phyloP scores from a whole-genome alignment of 2,797 vertebrate genomes.

The Eulemur albifrons region DNA sequence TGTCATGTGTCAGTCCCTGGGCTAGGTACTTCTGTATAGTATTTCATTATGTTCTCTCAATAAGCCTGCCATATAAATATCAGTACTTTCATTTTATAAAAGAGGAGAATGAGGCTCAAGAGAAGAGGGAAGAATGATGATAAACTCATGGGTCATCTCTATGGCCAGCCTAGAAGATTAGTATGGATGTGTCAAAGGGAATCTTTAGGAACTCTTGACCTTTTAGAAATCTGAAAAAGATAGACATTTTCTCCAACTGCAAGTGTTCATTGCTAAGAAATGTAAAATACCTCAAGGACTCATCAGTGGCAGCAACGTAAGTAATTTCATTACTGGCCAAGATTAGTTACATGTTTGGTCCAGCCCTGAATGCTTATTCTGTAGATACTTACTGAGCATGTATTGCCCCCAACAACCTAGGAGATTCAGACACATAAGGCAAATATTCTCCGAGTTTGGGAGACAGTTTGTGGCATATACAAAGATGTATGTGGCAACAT shows the following conservation, averaged over 20 bases:
- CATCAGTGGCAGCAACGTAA: background rate
- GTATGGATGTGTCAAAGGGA: background rate
- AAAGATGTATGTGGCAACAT: conserved; percentile 12
- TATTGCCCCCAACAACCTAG: background rate
- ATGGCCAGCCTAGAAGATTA: background rate
- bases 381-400: background rate
- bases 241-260: conserved; percentile 16
- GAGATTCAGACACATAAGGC: background rate
- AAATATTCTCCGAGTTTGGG: background rate
- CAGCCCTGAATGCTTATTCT: background rate
- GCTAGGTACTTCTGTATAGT: background rate
- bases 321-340: background rate
- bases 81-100: conserved; percentile 34
- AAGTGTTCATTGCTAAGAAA: conserved; percentile 26
- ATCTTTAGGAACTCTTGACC: conserved; percentile 22
- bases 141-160: background rate
- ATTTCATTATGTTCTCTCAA: background rate
- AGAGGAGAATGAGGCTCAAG: background rate
- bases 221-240: conserved; percentile 23
- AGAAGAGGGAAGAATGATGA: background rate
- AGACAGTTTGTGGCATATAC: background rate
- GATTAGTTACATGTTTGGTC: background rate
- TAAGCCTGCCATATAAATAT: background rate
- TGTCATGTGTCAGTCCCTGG: background rate
- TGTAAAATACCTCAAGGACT: conserved; percentile 43